A percentile compares a stretch with the other conserved stretches of the same genome.
Evolutionary conservation across 2,113 vertebrate species (phyloP).

Genomic region (Hemiscyllium ocellatum): DNA sequence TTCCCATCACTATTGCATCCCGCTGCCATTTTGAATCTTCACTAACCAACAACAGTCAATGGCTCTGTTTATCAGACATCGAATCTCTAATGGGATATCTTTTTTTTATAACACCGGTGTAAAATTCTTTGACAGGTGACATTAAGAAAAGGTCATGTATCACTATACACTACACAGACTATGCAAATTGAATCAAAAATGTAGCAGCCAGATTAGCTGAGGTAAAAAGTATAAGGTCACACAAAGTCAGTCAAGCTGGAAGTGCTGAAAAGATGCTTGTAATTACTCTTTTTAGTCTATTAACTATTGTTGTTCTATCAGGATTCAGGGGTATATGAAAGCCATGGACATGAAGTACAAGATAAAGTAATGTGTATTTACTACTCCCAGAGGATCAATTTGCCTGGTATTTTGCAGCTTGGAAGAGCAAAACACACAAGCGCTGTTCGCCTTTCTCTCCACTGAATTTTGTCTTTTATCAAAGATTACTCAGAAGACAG

Average conservation of each 20-base stretch:
- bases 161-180: constrained; percentile 58
- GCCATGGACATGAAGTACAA: constrained; percentile 66
- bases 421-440: constrained; percentile 69
- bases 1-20: neutral
- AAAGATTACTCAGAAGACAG: constrained; percentile 42
- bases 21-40: neutral
- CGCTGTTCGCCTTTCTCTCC: constrained; percentile 63
- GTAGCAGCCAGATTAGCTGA: constrained; percentile 69
- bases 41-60: neutral
- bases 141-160: constrained; percentile 37
- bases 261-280: constrained; percentile 73
- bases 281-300: constrained; percentile 86
- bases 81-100: neutral
- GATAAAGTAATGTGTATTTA: constrained; percentile 80
- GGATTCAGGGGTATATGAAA: constrained; percentile 69
- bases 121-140: constrained; percentile 38
- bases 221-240: constrained; percentile 75
- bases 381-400: constrained; percentile 80
- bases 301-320: constrained; percentile 75
- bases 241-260: constrained; percentile 58
- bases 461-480: constrained; percentile 50
- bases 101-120: constrained; percentile 22
- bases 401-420: constrained; percentile 72
- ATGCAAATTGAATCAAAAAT: constrained; percentile 74
- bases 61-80: neutral